Base-by-base conservation (phyloP, 2,888 invertebrate genomes). In the Cremastinae sp. region DNA sequence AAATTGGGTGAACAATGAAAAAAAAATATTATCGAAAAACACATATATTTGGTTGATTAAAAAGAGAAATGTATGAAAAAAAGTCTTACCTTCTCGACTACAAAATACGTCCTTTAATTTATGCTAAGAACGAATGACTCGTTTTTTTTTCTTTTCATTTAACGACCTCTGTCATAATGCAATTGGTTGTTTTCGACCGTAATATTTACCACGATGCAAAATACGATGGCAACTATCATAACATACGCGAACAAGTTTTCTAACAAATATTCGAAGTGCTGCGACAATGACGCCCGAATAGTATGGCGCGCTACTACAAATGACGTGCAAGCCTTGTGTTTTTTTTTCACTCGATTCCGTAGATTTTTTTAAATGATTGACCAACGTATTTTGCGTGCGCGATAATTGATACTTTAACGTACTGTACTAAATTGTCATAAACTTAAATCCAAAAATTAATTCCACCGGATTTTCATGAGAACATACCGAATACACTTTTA, bases 161-260 rank as follows among this genome's bases (percentile, higher is more conserved):
- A 71, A 75, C 39, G 59, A 51, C 59, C 65, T 49, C 65, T 65
- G 51, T 75, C 75, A 74, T 70, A 70, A 35, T 45, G 51, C 64
- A 58, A 55, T 49, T 14, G 47, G 45, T 49, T 16, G 55, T 74
- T 59, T 53, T 58, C 47, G n/a, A 10, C 18, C 47, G 39, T 10
- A 45, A 62, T 58, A 16, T 39, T 39, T 28, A 22, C 37, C 12
- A 8, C 37, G 49, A 20, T 49, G 18, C 49, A 39, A 37, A 43
- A 37, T 49, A 35, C 37, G 14, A 62, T 49, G 61, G 35, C 66
- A 68, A 10, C 45, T 43, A 43, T 22, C 18, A 73, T 47, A 3
- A 39, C n/a, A 64, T 9, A 22, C 43, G 71, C 66, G 49, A 58
- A 37, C 22, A 16, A 37, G 47, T n/a, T 62, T 49, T 37, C 9